Evolutionary conservation across 2,113 vertebrate species (phyloP).

Genomic region (Pseudorhombus dupliciocellatus): DNA sequence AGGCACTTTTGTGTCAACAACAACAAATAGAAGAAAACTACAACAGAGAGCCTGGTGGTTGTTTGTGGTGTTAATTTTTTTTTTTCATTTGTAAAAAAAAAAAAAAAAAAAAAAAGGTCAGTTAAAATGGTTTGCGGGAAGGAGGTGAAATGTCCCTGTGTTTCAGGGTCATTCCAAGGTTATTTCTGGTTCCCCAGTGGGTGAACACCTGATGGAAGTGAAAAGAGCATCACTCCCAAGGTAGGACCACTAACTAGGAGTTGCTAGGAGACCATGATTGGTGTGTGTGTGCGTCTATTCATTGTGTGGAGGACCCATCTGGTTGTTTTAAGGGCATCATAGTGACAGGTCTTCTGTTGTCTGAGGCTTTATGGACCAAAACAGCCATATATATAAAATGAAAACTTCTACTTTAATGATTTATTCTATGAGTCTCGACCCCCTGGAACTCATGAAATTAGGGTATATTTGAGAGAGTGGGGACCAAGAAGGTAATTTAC

Average conservation of each 20-base stretch:
- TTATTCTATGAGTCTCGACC: too few relatives aligned
- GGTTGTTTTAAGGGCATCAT: constrained; percentile 56
- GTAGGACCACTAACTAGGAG: constrained; percentile 72
- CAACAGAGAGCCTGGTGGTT: background rate
- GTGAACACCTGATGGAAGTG: constrained; percentile 71
- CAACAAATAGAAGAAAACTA: background rate
- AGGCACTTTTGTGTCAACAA: constrained; percentile 2
- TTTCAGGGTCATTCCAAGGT: constrained; percentile 64
- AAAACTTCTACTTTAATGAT: background rate
- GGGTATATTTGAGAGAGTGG: too few relatives aligned
- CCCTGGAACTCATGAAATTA: too few relatives aligned
- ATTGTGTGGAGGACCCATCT: constrained; percentile 61
- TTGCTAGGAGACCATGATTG: constrained; percentile 71
- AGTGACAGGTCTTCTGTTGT: constrained; percentile 62
- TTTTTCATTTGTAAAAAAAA: background rate
- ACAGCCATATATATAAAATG: too few relatives aligned
- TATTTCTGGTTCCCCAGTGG: constrained; percentile 62
- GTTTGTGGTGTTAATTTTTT: background rate
- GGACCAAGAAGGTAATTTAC: too few relatives aligned
- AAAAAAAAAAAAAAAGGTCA: background rate
- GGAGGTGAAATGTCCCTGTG: constrained; percentile 38
- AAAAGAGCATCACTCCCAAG: constrained; percentile 74
- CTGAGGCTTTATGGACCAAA: constrained; percentile 29
- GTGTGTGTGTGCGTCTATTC: constrained; percentile 30
- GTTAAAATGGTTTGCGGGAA: constrained; percentile 40